These are phyloP conservation scores for Nyctereutes procyonoides DNA, from an alignment of 2,113 vertebrate species.

Conservation along the genomic window DNA sequence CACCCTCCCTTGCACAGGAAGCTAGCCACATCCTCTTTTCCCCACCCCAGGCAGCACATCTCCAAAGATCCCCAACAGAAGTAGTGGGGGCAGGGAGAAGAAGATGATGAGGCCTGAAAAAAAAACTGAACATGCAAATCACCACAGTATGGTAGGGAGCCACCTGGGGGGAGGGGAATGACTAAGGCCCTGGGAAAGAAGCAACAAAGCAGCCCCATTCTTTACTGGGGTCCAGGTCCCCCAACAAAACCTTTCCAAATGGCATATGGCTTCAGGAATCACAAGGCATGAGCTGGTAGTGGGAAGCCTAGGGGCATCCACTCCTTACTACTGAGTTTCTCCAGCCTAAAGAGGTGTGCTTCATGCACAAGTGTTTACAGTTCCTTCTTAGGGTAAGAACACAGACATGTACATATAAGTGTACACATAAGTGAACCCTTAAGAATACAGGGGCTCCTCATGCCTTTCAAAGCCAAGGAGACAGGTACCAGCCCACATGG, in stretches of 20 bases:
- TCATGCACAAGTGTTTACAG: neutral
- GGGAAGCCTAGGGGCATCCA: neutral
- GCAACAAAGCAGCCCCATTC: neutral
- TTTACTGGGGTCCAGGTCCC: neutral
- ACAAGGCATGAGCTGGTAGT: conserved; percentile 4
- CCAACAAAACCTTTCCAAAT: neutral
- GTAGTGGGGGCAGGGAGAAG: conserved; percentile 66
- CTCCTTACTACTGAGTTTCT: conserved; percentile 1
- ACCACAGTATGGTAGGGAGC: conserved; percentile 9
- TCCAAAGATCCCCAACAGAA: conserved; percentile 65
- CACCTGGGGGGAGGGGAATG: neutral
- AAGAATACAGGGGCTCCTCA: conserved; percentile 21
- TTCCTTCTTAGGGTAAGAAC: conserved; percentile 50
- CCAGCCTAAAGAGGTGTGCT: neutral
- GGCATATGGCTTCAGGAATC: neutral
- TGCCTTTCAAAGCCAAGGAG: conserved; percentile 56
- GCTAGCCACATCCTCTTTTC: conserved; percentile 82
- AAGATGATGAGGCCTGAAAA: conserved; percentile 51
- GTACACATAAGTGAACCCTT: conserved; percentile 15
- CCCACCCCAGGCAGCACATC: conserved; percentile 76
- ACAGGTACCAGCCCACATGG: neutral
- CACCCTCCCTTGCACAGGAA: conserved; percentile 80
- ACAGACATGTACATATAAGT: neutral
- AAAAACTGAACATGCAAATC: conserved; percentile 77
- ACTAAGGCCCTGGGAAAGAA: neutral